Evolutionary conservation across 2,113 vertebrate genomes (phyloP).

Genomic region (Ciconia stormi): DNA sequence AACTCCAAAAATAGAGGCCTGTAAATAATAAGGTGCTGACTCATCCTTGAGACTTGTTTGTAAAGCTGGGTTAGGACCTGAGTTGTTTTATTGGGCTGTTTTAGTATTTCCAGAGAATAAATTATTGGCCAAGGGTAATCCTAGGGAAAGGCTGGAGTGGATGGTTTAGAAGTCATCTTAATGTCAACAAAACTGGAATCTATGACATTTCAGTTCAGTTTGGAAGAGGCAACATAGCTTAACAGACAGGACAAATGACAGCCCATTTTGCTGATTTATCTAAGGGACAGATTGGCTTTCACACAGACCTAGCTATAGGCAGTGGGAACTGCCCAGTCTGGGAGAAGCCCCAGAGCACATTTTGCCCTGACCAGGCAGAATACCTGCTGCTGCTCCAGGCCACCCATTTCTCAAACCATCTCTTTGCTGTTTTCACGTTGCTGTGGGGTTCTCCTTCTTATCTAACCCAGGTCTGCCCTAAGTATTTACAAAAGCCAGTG

Average conservation of each 20-base stretch:
- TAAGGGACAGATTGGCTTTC: neutral
- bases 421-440: neutral
- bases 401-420: neutral
- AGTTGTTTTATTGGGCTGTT: neutral
- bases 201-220: neutral
- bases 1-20: constrained; percentile 40
- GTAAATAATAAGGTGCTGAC: constrained; percentile 47
- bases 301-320: neutral
- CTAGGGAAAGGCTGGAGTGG: neutral
- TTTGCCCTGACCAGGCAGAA: neutral
- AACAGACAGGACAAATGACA: neutral
- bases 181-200: neutral
- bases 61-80: neutral
- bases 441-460: neutral
- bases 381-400: neutral
- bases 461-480: neutral
- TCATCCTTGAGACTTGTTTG: neutral
- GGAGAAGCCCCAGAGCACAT: neutral
- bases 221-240: neutral
- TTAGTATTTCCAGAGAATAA: neutral
- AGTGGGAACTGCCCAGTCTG: rapidly evolving
- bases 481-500: neutral
- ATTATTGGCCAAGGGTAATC: neutral
- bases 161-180: neutral
- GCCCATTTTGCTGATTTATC: neutral